Percentiles rank a stretch among this genome's conserved stretches.
Conservation (phyloP, 2,113 vertebrate species). For the Xiphophorus hellerii region DNA sequence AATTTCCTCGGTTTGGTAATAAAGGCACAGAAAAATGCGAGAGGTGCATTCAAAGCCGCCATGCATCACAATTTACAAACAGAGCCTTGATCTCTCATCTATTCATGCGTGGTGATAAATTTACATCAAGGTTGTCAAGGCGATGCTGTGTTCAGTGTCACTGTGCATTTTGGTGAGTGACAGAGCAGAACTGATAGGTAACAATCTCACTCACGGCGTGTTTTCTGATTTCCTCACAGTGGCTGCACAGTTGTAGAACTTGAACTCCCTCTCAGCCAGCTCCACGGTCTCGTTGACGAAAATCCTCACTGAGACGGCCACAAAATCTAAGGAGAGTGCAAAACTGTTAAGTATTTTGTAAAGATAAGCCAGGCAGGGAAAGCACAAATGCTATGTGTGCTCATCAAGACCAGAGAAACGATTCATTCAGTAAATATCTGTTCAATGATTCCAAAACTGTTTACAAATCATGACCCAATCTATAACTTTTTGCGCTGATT, state of each 20-base stretch:
- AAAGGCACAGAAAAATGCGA: slow-evolving; percentile 64
- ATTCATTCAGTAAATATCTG: not conserved
- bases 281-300: slow-evolving; percentile 76
- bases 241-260: slow-evolving; percentile 90
- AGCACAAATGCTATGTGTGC: not conserved
- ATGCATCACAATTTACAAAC: slow-evolving; percentile 79
- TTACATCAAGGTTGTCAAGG: slow-evolving; percentile 64
- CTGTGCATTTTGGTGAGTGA: slow-evolving; percentile 53
- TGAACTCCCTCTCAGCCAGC: slow-evolving; percentile 86
- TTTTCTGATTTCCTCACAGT: slow-evolving; percentile 78
- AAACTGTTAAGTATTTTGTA: not conserved
- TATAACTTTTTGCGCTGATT: too few relatives aligned
- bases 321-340: slow-evolving; percentile 82
- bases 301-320: slow-evolving; percentile 83
- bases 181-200: slow-evolving; percentile 63
- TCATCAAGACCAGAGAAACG: not conserved
- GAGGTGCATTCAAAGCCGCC: slow-evolving; percentile 71
- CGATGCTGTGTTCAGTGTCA: slow-evolving; percentile 62
- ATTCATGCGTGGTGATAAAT: slow-evolving; percentile 48
- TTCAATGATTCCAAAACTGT: not conserved
- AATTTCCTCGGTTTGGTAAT: slow-evolving; percentile 77
- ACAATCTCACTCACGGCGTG: slow-evolving; percentile 87
- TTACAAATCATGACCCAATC: not conserved
- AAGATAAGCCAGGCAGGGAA: not conserved
- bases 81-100: slow-evolving; percentile 69